Base-by-base conservation (phyloP, 2,113 vertebrate species). In the Sapajus apella region DNA sequence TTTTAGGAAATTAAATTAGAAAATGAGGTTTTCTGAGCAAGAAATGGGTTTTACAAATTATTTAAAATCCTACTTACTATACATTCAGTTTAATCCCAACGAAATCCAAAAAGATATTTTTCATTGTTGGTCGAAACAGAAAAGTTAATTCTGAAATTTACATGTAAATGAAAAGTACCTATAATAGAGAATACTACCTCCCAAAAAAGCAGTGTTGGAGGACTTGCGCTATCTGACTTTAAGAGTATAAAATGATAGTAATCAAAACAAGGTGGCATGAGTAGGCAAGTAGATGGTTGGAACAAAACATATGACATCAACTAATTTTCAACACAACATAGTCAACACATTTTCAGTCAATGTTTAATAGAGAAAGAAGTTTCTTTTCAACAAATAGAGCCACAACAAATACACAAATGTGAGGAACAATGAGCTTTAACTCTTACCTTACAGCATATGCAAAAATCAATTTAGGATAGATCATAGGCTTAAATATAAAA, bases 21-120 rank as follows among this genome's bases (percentile, higher is more conserved):
- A 94, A 92, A 56, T 77, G 96, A 95, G 11, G 2, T 32, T 84
- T 94, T 95, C 72, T 96, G 90, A 95, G 23, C 52, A 96, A 97
- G 40, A 92, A 94, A 96, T 92, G 32, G 6, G 32, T 84, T 96
- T 95, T 88, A 95, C 1, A 97, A 88, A 81, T 84, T 89, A 25
- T 58, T 94, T 64, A 92, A 96, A 93, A 92, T 14, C 16, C 58
- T 81, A 23, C 3, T 77, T 96, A 82, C 32, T 64, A 30, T 32
- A n/a, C 16, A 70, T 61, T 95, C 5, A 25, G 7, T 90, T 94
- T 20, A 56, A 93, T 30, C 1, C 8, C 43, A 86, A 50, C 86
- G 89, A 83, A 82, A 47, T 90, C 1, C 81, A 91, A 50, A 75
- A 50, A 87, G 6, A 0, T 87, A 40, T 80, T 58, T 23, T 23